A percentile compares a stretch with the other conserved stretches of the same genome.
These are phyloP conservation scores for Sciurus niger DNA, from an alignment of 2,113 vertebrate species.

Conservation along the genomic window DNA sequence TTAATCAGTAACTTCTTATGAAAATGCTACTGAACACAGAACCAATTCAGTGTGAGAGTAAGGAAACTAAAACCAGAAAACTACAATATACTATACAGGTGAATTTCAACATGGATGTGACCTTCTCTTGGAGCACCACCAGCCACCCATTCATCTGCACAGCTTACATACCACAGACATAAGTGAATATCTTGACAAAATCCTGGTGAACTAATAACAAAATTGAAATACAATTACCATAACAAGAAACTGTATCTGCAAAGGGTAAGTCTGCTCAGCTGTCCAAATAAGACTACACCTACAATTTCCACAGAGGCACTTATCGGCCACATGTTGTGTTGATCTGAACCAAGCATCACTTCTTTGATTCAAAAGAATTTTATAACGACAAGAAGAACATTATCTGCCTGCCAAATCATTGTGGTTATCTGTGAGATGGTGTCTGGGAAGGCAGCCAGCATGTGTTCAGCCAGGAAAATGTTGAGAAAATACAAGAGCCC, in stretches of 20 bases:
- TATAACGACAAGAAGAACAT: conserved; percentile 62
- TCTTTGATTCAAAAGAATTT: conserved; percentile 62
- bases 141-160: not conserved
- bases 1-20: not conserved
- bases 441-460: conserved; percentile 69
- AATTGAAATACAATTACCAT: not conserved
- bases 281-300: conserved; percentile 69
- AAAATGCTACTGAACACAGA: conserved; percentile 6
- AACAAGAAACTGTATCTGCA: not conserved
- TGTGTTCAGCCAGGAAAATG: conserved; percentile 7
- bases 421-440: conserved; percentile 38
- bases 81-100: rapidly evolving
- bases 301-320: not conserved
- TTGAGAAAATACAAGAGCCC: conserved; percentile 38
- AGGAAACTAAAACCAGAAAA: not conserved
- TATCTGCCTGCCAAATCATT: conserved; percentile 67
- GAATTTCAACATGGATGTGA: not conserved
- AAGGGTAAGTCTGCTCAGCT: conserved; percentile 36
- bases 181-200: not conserved
- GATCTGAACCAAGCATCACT: conserved; percentile 20
- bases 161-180: not conserved
- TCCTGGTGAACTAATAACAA: conserved; percentile 4
- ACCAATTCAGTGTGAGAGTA: not conserved
- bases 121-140: not conserved
- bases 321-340: conserved; percentile 64